Percentiles rank a stretch among this genome's conserved stretches.
phyloP scores from a whole-genome alignment of 1,140 invertebrate species.

The Solen grandis region DNA sequence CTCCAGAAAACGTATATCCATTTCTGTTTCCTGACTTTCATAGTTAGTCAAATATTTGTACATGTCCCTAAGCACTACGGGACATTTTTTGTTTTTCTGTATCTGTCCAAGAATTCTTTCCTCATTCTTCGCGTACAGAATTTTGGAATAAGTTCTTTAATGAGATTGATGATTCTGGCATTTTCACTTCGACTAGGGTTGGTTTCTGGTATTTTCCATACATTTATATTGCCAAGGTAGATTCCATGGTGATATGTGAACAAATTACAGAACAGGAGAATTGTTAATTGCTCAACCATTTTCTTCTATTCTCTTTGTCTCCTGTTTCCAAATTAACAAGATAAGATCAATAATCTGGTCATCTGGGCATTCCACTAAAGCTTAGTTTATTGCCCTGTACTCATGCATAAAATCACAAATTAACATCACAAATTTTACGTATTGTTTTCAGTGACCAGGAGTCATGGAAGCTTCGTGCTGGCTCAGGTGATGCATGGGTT shows the following conservation, averaged over 20 bases:
- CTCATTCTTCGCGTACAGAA: slow-evolving; percentile 15
- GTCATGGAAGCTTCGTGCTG: slow-evolving; percentile 4
- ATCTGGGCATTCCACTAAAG: not conserved
- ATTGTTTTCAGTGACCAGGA: not conserved
- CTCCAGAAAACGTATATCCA: slow-evolving; percentile 1
- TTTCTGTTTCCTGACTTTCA: not conserved
- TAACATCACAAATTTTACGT: not conserved
- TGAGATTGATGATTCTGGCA: not conserved
- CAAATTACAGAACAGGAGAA: slow-evolving; percentile 3
- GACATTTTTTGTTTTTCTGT: not conserved
- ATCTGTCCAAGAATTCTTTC: slow-evolving; percentile 19
- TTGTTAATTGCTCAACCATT: not conserved
- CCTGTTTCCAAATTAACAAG: slow-evolving; percentile 19
- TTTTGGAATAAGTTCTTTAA: not conserved
- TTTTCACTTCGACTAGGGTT: not conserved
- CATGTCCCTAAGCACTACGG: not conserved
- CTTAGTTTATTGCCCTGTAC: not conserved
- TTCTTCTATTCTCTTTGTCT: slow-evolving; percentile 20
- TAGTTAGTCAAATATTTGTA: not conserved
- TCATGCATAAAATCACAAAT: not conserved
- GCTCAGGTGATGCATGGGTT: not conserved
- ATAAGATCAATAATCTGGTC: not conserved
- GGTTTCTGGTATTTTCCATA: not conserved
- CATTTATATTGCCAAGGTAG: not conserved
- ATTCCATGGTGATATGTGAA: slow-evolving; percentile 31